Conservation (phyloP, 2,888 invertebrate species). For the Volucella inanis region DNA sequence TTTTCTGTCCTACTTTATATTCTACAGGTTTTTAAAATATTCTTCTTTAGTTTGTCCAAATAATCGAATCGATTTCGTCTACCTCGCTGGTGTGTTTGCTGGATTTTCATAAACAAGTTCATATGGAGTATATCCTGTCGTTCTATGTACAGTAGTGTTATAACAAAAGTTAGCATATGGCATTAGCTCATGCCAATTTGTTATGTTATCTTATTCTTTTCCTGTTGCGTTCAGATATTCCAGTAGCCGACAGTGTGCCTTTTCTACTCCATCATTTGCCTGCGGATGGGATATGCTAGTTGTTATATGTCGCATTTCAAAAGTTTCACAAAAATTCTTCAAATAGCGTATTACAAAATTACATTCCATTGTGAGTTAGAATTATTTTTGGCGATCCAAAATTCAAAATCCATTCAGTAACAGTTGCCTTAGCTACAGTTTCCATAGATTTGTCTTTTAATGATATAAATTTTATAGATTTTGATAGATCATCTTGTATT, state of each 20-base stretch:
- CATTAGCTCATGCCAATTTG: constrained; percentile 45
- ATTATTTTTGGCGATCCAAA: constrained; percentile 17
- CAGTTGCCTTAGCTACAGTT: constrained; percentile 24
- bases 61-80: constrained; percentile 25
- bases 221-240: constrained; percentile 51
- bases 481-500: constrained; percentile 38
- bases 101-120: constrained; percentile 19
- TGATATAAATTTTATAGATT: constrained; percentile 1
- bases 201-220: constrained; percentile 25
- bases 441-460: constrained; percentile 20
- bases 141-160: constrained; percentile 33
- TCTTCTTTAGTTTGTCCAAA: constrained; percentile 28
- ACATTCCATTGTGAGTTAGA: constrained; percentile 16
- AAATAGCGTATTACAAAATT: constrained; percentile 28
- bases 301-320: no score
- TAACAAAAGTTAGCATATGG: constrained; percentile 40
- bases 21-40: constrained; percentile 28
- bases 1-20: constrained; percentile 35
- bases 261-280: constrained; percentile 35
- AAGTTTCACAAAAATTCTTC: constrained; percentile 22
- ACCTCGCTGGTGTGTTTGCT: constrained; percentile 19
- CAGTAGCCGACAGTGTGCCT: constrained; percentile 27
- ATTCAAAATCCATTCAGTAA: constrained; percentile 20
- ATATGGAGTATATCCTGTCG: constrained; percentile 40
- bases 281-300: constrained; percentile 44